phyloP scores from a whole-genome alignment of 2,888 invertebrate genomes.

The Gonocerus acuteangulatus region DNA sequence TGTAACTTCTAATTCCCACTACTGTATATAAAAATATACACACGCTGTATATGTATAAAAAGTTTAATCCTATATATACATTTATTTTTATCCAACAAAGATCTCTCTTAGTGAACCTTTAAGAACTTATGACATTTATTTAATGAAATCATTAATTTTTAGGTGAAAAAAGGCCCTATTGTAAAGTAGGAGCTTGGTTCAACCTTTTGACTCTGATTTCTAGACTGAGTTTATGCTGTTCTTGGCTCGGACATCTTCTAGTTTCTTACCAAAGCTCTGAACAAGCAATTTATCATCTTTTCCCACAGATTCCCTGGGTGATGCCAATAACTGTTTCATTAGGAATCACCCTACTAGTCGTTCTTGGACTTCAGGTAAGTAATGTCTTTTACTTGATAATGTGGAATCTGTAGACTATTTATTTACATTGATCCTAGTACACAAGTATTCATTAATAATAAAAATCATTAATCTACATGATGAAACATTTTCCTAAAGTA shows the following conservation, averaged over 20 bases:
- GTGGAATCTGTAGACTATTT: too few species aligned
- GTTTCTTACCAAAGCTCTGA: neutral
- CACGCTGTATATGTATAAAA: too few species aligned
- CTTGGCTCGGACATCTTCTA: neutral
- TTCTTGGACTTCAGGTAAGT: slow-evolving; percentile 8
- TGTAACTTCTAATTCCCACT: too few species aligned
- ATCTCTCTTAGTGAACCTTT: too few species aligned
- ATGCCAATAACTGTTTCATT: slow-evolving; percentile 9
- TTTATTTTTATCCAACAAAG: too few species aligned
- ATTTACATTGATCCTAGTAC: neutral
- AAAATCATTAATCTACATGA: neutral
- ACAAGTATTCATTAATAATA: neutral
- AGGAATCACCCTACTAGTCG: neutral
- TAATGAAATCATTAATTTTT: too few species aligned
- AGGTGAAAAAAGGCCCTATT: too few species aligned
- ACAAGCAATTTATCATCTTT: slow-evolving; percentile 6
- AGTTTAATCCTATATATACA: too few species aligned
- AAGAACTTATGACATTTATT: too few species aligned
- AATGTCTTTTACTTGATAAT: neutral
- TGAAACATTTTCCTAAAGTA: too few species aligned
- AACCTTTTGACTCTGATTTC: neutral
- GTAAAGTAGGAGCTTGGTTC: neutral
- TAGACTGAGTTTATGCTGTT: neutral
- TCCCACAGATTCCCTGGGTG: slow-evolving; percentile 14
- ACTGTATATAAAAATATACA: too few species aligned